These are phyloP conservation scores for Zoanthus sansibaricus DNA, from an alignment of 92 coral and sea anemone genomes.

Conservation along the genomic window DNA sequence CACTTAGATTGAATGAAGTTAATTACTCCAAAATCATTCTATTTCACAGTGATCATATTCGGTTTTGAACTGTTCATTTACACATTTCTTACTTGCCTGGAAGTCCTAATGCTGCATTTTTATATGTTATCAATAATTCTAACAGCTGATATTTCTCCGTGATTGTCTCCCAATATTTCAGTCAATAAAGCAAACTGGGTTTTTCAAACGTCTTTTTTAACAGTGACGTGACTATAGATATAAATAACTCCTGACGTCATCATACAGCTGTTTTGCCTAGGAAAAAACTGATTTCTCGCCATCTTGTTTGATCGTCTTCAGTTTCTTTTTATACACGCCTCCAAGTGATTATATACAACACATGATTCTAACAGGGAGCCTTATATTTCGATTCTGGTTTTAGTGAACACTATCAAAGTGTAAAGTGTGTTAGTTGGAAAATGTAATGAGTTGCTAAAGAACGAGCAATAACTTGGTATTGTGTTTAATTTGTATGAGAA, in stretches of 20 bases:
- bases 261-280: constrained; percentile 3
- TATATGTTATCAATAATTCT: neutral
- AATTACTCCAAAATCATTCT: neutral
- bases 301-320: neutral
- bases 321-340: neutral
- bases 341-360: neutral
- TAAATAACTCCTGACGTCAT: constrained; percentile 1
- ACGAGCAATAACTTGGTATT: neutral
- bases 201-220: neutral
- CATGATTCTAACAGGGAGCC: neutral
- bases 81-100: neutral
- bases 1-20: neutral
- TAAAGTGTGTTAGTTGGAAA: too few relatives aligned
- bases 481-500: neutral
- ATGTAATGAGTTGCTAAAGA: too few relatives aligned
- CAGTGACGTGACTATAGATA: constrained; percentile 23
- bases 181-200: neutral
- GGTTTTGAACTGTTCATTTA: neutral
- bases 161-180: neutral
- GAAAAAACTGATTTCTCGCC: neutral
- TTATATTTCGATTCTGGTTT: neutral
- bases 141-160: neutral
- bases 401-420: too few relatives aligned
- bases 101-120: neutral
- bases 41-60: too few relatives aligned